Conservation (phyloP, 2,888 invertebrate species). For the Tenthredo scrophulariae region DNA sequence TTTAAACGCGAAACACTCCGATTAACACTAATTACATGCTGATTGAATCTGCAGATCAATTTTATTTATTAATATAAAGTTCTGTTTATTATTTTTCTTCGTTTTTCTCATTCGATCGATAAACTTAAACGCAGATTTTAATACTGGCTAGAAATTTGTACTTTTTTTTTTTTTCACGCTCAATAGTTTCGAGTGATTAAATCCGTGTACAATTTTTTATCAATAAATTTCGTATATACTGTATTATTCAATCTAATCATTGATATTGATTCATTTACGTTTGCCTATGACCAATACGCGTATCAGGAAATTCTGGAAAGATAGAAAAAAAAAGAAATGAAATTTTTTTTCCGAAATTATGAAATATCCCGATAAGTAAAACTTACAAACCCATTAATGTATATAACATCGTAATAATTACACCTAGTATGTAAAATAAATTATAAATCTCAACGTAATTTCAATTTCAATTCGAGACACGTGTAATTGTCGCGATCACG, state of each 20-base stretch:
- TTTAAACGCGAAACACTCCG: background rate
- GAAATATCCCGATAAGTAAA: background rate
- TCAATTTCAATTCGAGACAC: background rate
- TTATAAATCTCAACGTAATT: background rate
- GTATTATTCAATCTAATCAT: background rate
- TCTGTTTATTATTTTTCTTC: background rate
- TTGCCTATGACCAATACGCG: background rate
- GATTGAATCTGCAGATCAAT: background rate
- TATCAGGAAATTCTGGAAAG: background rate
- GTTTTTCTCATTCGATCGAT: background rate
- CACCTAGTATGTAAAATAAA: background rate
- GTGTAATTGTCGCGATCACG: background rate
- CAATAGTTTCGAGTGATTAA: background rate
- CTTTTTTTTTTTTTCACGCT: background rate
- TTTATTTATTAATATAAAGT: background rate
- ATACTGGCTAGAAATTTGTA: background rate
- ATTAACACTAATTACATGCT: background rate
- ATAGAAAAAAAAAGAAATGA: background rate
- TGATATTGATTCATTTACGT: background rate
- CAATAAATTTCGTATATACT: background rate
- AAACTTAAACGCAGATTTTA: background rate
- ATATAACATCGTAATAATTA: background rate
- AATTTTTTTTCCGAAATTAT: background rate
- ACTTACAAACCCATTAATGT: background rate
- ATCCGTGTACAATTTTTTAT: background rate